phyloP scores from a whole-genome alignment of 2,797 vertebrate genomes.

The Loris lydekkerianus region DNA sequence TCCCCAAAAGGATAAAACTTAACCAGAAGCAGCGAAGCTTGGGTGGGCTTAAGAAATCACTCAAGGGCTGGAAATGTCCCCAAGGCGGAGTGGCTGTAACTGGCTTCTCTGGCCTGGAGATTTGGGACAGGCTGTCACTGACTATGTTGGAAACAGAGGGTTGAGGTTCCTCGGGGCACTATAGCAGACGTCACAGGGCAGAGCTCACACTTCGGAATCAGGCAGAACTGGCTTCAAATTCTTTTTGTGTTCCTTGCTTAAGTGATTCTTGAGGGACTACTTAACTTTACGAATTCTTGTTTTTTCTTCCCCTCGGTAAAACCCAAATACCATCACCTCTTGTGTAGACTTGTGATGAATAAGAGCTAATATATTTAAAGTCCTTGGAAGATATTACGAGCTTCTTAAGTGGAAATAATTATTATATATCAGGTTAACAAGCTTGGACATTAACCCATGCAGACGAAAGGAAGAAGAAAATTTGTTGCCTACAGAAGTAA shows the following conservation, averaged over 20 bases:
- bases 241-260: neutral
- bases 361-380: neutral
- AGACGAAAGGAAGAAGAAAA: neutral
- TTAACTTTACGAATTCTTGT: neutral
- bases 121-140: accelerated
- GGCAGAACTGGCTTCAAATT: neutral
- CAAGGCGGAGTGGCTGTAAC: neutral
- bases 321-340: accelerated
- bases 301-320: neutral
- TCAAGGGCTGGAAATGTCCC: neutral
- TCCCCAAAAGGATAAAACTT: neutral
- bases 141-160: accelerated
- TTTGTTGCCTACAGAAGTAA: accelerated
- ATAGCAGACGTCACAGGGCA: accelerated
- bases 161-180: accelerated
- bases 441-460: accelerated
- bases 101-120: neutral
- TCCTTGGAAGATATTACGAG: no score
- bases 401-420: neutral
- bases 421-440: accelerated
- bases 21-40: accelerated
- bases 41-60: neutral
- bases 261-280: neutral
- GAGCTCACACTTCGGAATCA: neutral
- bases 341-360: neutral